A percentile compares a stretch with the other conserved stretches of the same genome.
phyloP scores from a whole-genome alignment of 2,113 vertebrate species.

The Pelecanoides urinatrix region DNA sequence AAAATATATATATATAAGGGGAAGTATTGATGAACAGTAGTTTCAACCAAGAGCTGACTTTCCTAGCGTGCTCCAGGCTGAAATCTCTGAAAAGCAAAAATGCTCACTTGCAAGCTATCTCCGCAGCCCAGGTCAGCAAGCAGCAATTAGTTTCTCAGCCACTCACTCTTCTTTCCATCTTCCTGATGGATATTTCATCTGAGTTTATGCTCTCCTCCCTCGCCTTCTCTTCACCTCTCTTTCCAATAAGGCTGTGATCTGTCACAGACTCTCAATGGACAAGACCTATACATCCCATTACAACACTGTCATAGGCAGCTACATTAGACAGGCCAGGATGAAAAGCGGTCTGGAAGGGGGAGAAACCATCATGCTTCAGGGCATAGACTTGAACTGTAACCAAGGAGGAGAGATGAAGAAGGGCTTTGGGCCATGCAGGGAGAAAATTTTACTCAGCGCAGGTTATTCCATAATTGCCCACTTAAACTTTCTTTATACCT shows the following conservation, averaged over 20 bases:
- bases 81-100: conserved; percentile 40
- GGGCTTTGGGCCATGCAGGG: conserved; percentile 16
- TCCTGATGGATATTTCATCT: conserved; percentile 52
- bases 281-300: conserved; percentile 55
- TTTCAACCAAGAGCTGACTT: conserved; percentile 12
- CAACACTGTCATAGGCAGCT: conserved; percentile 33
- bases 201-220: conserved; percentile 36
- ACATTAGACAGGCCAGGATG: conserved; percentile 45
- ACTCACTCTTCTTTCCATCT: conserved; percentile 50
- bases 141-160: conserved; percentile 36
- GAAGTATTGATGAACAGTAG: conserved; percentile 9
- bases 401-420: conserved; percentile 48
- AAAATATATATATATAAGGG: not conserved
- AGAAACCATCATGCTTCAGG: conserved; percentile 40
- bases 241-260: conserved; percentile 40
- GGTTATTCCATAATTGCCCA: conserved; percentile 53
- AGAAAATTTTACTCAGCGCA: conserved; percentile 22
- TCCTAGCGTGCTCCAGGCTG: not conserved
- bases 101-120: conserved; percentile 29
- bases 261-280: conserved; percentile 47
- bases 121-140: conserved; percentile 28
- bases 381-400: conserved; percentile 52
- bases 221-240: not conserved
- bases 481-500: conserved; percentile 38
- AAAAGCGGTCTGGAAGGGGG: conserved; percentile 32